Percentiles rank a stretch among this genome's conserved stretches.
These are phyloP conservation scores for Bellardia bayeri DNA, from an alignment of 2,888 invertebrate species.

Conservation along the genomic window DNA sequence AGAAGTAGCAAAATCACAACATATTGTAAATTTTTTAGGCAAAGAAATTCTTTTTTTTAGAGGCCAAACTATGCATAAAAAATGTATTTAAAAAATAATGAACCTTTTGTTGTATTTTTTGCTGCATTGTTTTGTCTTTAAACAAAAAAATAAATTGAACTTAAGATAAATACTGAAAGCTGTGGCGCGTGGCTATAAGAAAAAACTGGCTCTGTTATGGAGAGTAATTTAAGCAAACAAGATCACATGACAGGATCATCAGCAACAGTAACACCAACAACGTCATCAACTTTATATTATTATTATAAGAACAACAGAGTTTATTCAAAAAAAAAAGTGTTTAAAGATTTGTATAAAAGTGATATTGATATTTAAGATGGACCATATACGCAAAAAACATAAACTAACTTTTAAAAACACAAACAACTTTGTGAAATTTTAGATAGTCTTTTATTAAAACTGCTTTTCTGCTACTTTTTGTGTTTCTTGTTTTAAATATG, in stretches of 20 bases:
- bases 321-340: neutral
- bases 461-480: neutral
- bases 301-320: neutral
- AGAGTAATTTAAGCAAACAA: slow-evolving; percentile 57
- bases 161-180: slow-evolving; percentile 31
- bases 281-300: slow-evolving; percentile 19
- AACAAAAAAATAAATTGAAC: slow-evolving; percentile 5
- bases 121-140: slow-evolving; percentile 4
- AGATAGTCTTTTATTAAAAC: slow-evolving; percentile 6
- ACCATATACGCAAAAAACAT: slow-evolving; percentile 10
- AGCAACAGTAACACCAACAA: neutral
- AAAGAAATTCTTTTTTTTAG: slow-evolving; percentile 45
- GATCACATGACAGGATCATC: slow-evolving; percentile 69
- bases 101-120: slow-evolving; percentile 16
- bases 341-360: slow-evolving; percentile 40
- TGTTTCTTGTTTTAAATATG: neutral
- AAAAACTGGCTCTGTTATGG: slow-evolving; percentile 7
- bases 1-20: slow-evolving; percentile 52
- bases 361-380: slow-evolving; percentile 62
- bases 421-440: slow-evolving; percentile 8
- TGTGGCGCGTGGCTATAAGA: slow-evolving; percentile 66
- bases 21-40: slow-evolving; percentile 58
- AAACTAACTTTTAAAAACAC: neutral
- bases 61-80: slow-evolving; percentile 20
- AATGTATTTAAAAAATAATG: slow-evolving; percentile 12